phyloP scores from a whole-genome alignment of 2,797 vertebrate species.

The Sebastolobus altivelis region DNA sequence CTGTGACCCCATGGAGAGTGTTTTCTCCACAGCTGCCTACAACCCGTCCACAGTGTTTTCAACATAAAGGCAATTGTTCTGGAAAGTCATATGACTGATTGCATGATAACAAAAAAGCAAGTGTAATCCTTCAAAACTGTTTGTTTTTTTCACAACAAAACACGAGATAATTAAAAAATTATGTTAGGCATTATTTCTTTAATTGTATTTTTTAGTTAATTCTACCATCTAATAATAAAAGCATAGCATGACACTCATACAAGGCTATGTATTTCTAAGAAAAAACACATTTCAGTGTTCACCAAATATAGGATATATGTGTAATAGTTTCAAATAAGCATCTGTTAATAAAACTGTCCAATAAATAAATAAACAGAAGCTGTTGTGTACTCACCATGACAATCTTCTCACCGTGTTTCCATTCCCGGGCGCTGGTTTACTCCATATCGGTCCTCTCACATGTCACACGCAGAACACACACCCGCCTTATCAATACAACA shows the following conservation, averaged over 20 bases:
- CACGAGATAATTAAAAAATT: neutral
- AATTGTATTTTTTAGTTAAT: neutral
- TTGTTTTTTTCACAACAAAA: neutral
- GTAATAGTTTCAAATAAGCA: neutral
- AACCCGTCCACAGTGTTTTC: slow-evolving; percentile 27
- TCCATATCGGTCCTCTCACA: slow-evolving; percentile 71
- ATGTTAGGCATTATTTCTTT: neutral
- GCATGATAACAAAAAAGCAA: slow-evolving; percentile 61
- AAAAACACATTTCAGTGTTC: neutral
- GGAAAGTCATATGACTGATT: slow-evolving; percentile 74
- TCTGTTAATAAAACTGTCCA: neutral
- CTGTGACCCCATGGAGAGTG: neutral
- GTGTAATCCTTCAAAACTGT: neutral
- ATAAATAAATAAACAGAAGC: slow-evolving; percentile 9
- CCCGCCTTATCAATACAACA: slow-evolving; percentile 78
- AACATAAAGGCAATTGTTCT: slow-evolving; percentile 72
- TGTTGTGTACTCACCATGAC: slow-evolving; percentile 77
- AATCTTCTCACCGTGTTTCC: slow-evolving; percentile 65
- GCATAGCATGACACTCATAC: neutral
- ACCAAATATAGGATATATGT: neutral
- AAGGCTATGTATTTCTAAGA: neutral
- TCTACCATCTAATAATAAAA: neutral
- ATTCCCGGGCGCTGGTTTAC: slow-evolving; percentile 62
- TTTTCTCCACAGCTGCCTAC: slow-evolving; percentile 21
- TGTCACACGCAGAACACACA: slow-evolving; percentile 63